Evolutionary conservation across 2,113 vertebrate genomes (phyloP).

Genomic region (Chamaea fasciata): DNA sequence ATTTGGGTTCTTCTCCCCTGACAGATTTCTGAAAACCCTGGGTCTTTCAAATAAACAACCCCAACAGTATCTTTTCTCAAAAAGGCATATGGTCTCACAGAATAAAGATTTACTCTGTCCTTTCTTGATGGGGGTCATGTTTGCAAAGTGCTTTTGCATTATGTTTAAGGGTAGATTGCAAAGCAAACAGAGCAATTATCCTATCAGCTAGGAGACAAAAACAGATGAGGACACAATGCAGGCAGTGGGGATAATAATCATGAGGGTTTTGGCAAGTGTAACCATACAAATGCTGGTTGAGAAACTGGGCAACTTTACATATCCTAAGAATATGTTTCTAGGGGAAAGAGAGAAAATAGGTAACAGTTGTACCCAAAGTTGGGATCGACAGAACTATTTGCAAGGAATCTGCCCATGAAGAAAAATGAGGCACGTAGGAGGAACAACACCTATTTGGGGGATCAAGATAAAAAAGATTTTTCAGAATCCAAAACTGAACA

Average conservation of each 20-base stretch:
- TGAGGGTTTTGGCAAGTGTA: not conserved
- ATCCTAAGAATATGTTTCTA: not conserved
- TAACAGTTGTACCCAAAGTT: not conserved
- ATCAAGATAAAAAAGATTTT: not conserved
- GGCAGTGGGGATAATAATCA: not conserved
- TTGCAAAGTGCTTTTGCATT: not conserved
- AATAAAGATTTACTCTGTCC: not conserved
- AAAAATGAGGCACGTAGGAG: not conserved
- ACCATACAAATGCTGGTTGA: not conserved
- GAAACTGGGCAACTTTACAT: not conserved
- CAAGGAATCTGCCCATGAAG: not conserved
- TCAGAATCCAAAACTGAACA: not conserved
- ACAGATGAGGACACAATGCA: accelerated
- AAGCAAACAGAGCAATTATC: not conserved
- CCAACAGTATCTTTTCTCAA: not conserved
- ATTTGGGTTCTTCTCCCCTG: not conserved
- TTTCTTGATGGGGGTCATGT: not conserved
- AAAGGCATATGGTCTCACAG: not conserved
- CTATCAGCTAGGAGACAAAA: not conserved
- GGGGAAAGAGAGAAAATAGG: not conserved
- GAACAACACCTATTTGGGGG: not conserved
- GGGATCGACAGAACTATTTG: not conserved
- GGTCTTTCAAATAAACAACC: not conserved
- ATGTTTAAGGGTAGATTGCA: not conserved
- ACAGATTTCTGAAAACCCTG: not conserved